These are phyloP conservation scores for Phoenicopterus ruber DNA, from an alignment of 2,113 vertebrate genomes.

Conservation along the genomic window DNA sequence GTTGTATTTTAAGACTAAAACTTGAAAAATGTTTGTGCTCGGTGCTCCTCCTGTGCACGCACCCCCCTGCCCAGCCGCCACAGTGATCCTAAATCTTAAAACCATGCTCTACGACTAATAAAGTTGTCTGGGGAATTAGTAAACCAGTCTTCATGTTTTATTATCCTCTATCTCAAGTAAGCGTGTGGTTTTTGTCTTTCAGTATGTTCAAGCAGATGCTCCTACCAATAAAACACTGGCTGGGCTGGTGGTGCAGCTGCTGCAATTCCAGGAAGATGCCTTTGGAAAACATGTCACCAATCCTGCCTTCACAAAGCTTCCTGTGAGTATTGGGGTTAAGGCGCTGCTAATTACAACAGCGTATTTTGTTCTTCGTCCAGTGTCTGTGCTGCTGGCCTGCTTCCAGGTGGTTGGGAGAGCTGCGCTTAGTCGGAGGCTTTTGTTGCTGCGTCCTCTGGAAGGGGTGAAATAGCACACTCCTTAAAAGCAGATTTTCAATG, in stretches of 20 bases:
- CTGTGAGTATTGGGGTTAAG: constrained; percentile 76
- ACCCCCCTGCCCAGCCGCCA: accelerated
- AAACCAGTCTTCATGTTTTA: accelerated
- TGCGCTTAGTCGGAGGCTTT: too few relatives aligned
- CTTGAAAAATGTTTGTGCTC: background rate
- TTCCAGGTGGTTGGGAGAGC: accelerated
- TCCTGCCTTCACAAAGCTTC: constrained; percentile 95
- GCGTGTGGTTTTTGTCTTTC: constrained; percentile 12
- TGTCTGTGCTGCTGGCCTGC: accelerated
- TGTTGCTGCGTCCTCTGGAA: background rate
- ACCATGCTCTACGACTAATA: background rate
- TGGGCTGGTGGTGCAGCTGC: constrained; percentile 91
- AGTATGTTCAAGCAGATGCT: constrained; percentile 96
- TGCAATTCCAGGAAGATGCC: constrained; percentile 97
- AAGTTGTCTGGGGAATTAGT: background rate
- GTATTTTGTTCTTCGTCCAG: accelerated
- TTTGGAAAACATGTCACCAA: constrained; percentile 97
- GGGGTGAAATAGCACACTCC: background rate
- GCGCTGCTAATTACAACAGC: accelerated
- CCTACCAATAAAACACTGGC: constrained; percentile 93
- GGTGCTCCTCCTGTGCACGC: background rate
- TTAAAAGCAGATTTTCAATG: background rate
- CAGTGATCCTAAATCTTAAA: background rate
- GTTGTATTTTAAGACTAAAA: background rate
- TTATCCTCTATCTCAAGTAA: background rate